Base-by-base conservation (phyloP, 2,888 invertebrate species). In the Drosophila sordidapex region DNA sequence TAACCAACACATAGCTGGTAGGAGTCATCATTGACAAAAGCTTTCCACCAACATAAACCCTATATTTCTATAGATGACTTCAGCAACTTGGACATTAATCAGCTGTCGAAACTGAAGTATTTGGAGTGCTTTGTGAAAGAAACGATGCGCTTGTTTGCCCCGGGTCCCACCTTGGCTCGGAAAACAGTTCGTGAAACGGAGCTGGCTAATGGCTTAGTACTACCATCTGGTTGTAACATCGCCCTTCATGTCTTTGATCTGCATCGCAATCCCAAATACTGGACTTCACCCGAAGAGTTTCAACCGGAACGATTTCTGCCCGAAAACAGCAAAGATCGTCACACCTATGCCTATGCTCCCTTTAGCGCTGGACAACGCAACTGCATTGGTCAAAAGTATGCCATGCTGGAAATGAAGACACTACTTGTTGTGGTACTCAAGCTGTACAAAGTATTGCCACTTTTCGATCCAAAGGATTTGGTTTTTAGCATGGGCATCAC, bases 81-180 rank as follows among this genome's bases (percentile, higher is more conserved):
- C 2, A 70, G 67, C 56, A 85, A 79, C 38, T 21, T 87, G 62
- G 76, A 88, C 18, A 53, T 70, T 0, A 75, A 68, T 46, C 76
- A 79, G 31, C 11, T 87, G 1, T 58, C 68, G 0, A 85, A 89
- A 2, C 63, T 87, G 0, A 81, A 76, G n/a, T 78, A 87, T 27
- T 51, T 87, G 48, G 90, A 89, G 1, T 87, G 87, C 51, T 89
- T 89, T 43, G 27, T 86, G 0, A 86, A 87, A 61, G 86, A 86
- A 40, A 74, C 74, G 0, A 21, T 79, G 72, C 93, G 96, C 27
- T 82, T 96, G 13, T 95, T 94, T 76, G 96, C 96, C 0, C 95
- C 95, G 40, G 95, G 95, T 2, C 95, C 95, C 27, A 92, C 95
- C 13, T 94, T 96, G 54, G 94, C 94, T 10, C 94, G 96, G 51